phyloP scores from a whole-genome alignment of 1,140 invertebrate genomes.

The Latrodectus geometricus region DNA sequence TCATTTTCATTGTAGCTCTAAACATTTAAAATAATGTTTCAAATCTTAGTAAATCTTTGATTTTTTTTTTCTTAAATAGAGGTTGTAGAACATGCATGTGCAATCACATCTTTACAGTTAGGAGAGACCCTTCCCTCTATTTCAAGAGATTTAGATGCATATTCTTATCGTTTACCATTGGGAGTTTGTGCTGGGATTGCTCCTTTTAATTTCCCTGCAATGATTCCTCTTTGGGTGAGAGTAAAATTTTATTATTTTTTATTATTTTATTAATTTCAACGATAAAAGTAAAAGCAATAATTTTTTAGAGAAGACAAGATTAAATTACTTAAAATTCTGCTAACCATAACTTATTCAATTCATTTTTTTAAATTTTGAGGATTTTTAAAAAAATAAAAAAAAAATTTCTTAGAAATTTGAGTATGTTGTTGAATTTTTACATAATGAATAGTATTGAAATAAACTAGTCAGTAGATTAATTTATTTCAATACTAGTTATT shows the following conservation, averaged over 20 bases:
- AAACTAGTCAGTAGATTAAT: no score
- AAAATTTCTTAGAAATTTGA: no score
- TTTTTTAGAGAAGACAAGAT: no score
- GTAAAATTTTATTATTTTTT: not conserved
- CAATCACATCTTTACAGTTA: slow-evolving; percentile 89
- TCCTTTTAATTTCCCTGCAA: slow-evolving; percentile 96
- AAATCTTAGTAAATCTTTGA: not conserved
- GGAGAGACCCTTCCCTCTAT: slow-evolving; percentile 94
- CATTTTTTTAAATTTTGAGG: no score
- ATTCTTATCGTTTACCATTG: slow-evolving; percentile 88
- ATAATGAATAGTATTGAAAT: no score
- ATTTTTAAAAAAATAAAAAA: no score
- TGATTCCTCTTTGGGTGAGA: slow-evolving; percentile 96
- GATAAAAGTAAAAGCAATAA: not conserved
- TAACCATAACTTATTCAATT: no score
- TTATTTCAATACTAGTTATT: no score
- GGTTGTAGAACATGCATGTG: slow-evolving; percentile 96
- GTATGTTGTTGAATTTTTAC: no score
- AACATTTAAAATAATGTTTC: no score
- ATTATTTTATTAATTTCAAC: not conserved
- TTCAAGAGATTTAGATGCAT: slow-evolving; percentile 92
- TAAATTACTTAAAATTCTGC: no score
- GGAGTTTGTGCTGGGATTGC: slow-evolving; percentile 92
- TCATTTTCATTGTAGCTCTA: no score
- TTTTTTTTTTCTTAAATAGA: slow-evolving; percentile 75